Percentiles rank a stretch among this genome's conserved stretches.
These are phyloP conservation scores for Eclectus roratus DNA, from an alignment of 2,113 vertebrate species.

Conservation along the genomic window DNA sequence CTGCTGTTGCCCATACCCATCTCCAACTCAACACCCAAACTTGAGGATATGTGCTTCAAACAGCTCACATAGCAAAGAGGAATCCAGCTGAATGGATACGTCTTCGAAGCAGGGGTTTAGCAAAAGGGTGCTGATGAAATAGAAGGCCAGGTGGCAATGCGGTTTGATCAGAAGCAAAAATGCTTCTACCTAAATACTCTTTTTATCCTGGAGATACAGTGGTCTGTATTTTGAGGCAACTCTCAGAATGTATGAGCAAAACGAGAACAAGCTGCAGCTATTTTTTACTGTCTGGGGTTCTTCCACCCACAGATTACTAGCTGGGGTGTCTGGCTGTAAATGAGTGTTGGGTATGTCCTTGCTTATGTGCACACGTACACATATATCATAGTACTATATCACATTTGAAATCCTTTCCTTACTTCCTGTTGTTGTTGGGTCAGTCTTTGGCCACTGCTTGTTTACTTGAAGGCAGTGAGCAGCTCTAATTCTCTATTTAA, in stretches of 20 bases:
- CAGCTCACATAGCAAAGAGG: background rate
- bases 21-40: background rate
- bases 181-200: background rate
- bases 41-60: background rate
- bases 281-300: background rate
- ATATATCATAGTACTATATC: fast-evolving
- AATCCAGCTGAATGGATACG: background rate
- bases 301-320: background rate
- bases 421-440: background rate
- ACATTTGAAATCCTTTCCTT: background rate
- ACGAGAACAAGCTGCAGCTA: background rate
- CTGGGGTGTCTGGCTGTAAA: background rate
- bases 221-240: background rate
- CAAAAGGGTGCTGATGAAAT: background rate
- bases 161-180: background rate
- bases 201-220: background rate
- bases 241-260: background rate
- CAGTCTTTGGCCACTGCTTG: background rate
- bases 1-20: fast-evolving
- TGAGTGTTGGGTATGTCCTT: background rate
- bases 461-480: background rate
- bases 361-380: background rate
- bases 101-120: background rate
- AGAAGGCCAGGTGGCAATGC: background rate
- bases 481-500: background rate